Conservation (phyloP, 2,797 vertebrate genomes). For the Rhadinocentrus ornatus region DNA sequence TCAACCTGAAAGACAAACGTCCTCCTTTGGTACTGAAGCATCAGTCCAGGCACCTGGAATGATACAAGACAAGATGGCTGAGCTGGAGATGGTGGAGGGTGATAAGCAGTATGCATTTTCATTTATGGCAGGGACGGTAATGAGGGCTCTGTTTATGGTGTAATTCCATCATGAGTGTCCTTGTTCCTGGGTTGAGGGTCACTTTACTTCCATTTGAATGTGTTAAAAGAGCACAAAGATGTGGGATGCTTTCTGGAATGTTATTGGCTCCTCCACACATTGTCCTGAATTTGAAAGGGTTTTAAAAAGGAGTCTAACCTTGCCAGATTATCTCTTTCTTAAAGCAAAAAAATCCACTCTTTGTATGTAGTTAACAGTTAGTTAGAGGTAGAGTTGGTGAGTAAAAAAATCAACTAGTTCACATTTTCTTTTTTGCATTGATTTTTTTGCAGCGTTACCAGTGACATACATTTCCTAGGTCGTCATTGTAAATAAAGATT, state of each 20-base stretch:
- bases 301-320: background rate
- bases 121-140: slow-evolving; percentile 39
- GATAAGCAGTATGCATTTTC: slow-evolving; percentile 43
- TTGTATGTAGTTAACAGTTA: background rate
- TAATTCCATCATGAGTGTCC: slow-evolving; percentile 45
- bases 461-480: too few relatives aligned
- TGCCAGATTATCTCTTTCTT: background rate
- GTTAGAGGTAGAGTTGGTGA: background rate
- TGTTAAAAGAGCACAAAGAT: background rate
- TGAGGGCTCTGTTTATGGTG: slow-evolving; percentile 53
- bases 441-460: background rate
- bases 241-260: background rate
- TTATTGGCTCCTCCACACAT: background rate
- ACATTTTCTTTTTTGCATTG: background rate
- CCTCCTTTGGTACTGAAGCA: slow-evolving; percentile 10
- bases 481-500: too few relatives aligned
- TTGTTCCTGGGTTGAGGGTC: slow-evolving; percentile 45
- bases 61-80: slow-evolving; percentile 30
- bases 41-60: slow-evolving; percentile 20
- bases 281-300: background rate
- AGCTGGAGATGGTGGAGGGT: slow-evolving; percentile 15
- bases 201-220: slow-evolving; percentile 20
- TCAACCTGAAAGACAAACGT: slow-evolving; percentile 2
- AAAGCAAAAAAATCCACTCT: background rate
- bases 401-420: background rate